Base-by-base conservation (phyloP, 2,888 invertebrate species). In the Lycaena phlaeas region DNA sequence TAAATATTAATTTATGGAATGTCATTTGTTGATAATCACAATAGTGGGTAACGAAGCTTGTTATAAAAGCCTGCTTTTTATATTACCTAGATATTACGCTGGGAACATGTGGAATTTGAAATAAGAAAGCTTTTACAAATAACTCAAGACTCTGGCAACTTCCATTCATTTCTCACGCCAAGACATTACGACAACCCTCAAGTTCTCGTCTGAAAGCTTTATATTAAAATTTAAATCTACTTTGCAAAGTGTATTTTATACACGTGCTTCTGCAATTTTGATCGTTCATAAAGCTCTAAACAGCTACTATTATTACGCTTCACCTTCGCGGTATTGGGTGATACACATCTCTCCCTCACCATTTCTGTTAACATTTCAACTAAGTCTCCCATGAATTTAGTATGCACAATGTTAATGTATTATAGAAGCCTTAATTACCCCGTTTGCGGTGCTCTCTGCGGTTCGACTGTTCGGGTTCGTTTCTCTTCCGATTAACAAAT, bases 191-290 rank as follows among this genome's bases (percentile, higher is more conserved):
- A 70, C 74, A 69, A 75, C 79, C 82, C 79, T 71, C 79, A 62
- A 70, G 17, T 34, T 31, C 22, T 22, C 22, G 22, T 22, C 76
- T 75, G 76, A 79, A 78, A 81, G 79, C 79, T 74, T 71, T 68
- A 79, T 82, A 81, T 82, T 84, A 84, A 84, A 84, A 82, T 84
- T 84, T 84, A 84, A 84, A 84, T 82, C 82, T 84, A 84, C 84
- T 84, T 84, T 81, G 72, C 78, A 75, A 82, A 84, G 81, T 82
- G 79, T 82, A 75, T 81, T 84, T 81, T 81, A 81, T 84, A 82
- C 79, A 78, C 78, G 79, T 78, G 79, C 75, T 76, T 73, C 68
- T 78, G 73, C 82, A 78, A 84, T 81, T 84, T 78, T 79, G 82
- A 82, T 82, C 77, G 78, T 81, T 76, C 82, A 77, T 82, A 81